A percentile compares a stretch with the other conserved stretches of the same genome.
Conservation (phyloP, 2,113 vertebrate genomes). For the Menura novaehollandiae region DNA sequence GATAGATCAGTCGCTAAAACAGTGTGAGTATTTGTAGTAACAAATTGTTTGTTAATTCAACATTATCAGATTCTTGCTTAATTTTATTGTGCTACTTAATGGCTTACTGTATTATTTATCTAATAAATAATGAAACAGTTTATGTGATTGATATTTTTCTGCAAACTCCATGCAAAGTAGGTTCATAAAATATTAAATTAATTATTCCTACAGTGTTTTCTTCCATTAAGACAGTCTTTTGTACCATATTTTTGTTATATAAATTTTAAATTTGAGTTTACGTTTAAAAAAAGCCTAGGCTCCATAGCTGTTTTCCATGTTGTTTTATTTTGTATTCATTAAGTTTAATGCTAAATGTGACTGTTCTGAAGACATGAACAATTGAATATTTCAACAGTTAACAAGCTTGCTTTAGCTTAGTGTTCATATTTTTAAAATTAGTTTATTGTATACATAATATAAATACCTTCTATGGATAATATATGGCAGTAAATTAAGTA, state of each 20-base stretch:
- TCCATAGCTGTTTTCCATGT: neutral
- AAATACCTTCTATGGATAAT: conserved; percentile 53
- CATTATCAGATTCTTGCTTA: conserved; percentile 73
- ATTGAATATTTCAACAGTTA: conserved; percentile 45
- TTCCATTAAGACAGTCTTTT: conserved; percentile 57
- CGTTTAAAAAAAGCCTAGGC: neutral
- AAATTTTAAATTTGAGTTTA: conserved; percentile 10
- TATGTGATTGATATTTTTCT: conserved; percentile 61
- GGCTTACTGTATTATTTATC: conserved; percentile 74
- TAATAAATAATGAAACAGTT: conserved; percentile 72
- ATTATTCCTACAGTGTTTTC: conserved; percentile 63
- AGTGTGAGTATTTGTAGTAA: conserved; percentile 51
- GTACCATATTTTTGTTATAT: conserved; percentile 37
- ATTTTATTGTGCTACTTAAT: conserved; percentile 72
- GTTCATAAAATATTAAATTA: conserved; percentile 79
- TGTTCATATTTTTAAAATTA: conserved; percentile 35
- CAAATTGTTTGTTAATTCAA: conserved; percentile 72
- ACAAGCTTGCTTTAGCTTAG: conserved; percentile 43
- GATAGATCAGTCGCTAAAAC: conserved; percentile 20
- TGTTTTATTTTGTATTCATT: conserved; percentile 14
- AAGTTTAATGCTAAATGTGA: neutral
- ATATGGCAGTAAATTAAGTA: conserved; percentile 59
- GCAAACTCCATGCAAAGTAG: conserved; percentile 57
- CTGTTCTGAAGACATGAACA: conserved; percentile 33
- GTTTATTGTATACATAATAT: conserved; percentile 14